Evolutionary conservation across 2,888 invertebrate species (phyloP).

Genomic region (Rhagonycha lutea): DNA sequence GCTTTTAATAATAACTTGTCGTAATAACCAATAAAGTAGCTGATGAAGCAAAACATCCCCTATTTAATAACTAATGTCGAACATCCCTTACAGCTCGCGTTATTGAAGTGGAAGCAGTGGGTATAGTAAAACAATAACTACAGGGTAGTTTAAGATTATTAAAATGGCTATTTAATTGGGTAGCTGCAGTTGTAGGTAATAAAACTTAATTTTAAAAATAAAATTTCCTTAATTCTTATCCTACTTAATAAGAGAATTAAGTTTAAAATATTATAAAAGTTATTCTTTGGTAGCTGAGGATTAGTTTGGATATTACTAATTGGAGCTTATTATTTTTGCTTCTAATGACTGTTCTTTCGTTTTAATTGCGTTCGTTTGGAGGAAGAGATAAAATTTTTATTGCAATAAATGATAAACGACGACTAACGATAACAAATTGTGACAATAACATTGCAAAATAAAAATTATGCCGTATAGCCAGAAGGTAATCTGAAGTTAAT

Average conservation of each 20-base stretch:
- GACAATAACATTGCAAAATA: conserved; percentile 27
- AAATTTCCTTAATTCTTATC: background rate
- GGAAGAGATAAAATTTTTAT: conserved; percentile 16
- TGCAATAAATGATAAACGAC: conserved; percentile 11
- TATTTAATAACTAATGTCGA: conserved; percentile 50
- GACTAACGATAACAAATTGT: conserved; percentile 17
- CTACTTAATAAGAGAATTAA: conserved; percentile 33
- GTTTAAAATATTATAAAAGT: conserved; percentile 37
- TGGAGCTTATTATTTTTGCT: conserved; percentile 39
- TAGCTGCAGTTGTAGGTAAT: background rate
- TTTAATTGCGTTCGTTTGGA: conserved; percentile 29
- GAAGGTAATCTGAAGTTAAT: conserved; percentile 47
- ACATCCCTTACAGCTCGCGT: conserved; percentile 41
- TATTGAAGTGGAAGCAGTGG: conserved; percentile 35
- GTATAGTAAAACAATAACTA: background rate
- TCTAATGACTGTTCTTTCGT: conserved; percentile 35
- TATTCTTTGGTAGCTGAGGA: conserved; percentile 28
- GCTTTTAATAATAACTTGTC: conserved; percentile 43
- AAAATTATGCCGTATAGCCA: conserved; percentile 44
- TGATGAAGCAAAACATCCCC: conserved; percentile 53
- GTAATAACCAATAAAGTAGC: conserved; percentile 53
- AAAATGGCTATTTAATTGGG: background rate
- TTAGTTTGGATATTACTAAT: conserved; percentile 34
- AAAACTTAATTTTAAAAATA: background rate
- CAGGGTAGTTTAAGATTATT: background rate